Evolutionary conservation across 1,140 invertebrate species (phyloP), one percentile per base, ranked within the genome.

Genomic region (Aethina tumida): DNA sequence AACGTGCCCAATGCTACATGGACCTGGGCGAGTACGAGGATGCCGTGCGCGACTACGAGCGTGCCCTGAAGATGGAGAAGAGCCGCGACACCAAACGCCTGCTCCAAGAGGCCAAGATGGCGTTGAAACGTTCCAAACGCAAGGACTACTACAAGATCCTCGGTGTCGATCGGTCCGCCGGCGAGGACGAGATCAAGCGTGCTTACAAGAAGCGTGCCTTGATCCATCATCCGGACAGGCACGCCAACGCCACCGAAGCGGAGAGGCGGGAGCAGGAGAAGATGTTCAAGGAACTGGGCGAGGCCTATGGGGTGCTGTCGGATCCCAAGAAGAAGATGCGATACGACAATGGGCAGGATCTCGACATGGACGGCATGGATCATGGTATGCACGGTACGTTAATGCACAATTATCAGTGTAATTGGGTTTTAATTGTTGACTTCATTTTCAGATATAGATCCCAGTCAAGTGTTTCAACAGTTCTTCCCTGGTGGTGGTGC

Each of bases 61-160:
- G 76, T 55, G 74, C 83, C 1, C 77, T 73, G 55, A 88, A 89
- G 67, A 72, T 91, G 43, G 86, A 91, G 53, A 90, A 86, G 65
- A 83, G 70, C 52, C 73, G 76, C 53, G 84, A 87, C 45, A 77
- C 79, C 34, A 81, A 80, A 63, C 72, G 75, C 46, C 53, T 86
- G 28, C 63, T 96, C 12, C 74, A 81, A 53, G 82, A 93, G 43
- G 91, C 92, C 1, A 94, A 95, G 67, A 60, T 87, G 25, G 80
- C 82, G 16, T 60, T 95, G 31, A 92, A 90, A 59, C 85, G 75
- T 65, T 88, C 86, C 0, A 95, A 95, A 71, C 84, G 91, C 34
- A 98, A 97, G 71, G 93, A 98, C 62, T 98, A 97, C 65, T 98
- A 98, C 56, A 93, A 95, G 64, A 94, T 95, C 51, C 69, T 99